Conservation (phyloP, 2,888 invertebrate species). For the Drosophila kambysellisi region DNA sequence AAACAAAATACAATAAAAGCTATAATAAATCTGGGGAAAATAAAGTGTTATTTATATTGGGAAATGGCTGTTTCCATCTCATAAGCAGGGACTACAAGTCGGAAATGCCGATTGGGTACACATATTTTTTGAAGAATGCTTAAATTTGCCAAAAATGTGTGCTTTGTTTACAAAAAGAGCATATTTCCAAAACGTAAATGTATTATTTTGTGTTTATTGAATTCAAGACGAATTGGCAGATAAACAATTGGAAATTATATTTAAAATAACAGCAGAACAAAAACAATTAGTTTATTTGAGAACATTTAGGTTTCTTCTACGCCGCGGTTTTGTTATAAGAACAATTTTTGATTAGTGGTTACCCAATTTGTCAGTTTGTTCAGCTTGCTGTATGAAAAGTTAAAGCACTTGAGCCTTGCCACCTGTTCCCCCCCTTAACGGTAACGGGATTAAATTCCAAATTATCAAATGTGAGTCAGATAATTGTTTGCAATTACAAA, state of each 20-base stretch:
- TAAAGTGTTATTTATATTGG: neutral
- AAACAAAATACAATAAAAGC: neutral
- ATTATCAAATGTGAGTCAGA: constrained; percentile 13
- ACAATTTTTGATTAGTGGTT: neutral
- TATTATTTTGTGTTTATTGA: constrained; percentile 4
- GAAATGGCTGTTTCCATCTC: neutral
- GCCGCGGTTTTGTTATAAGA: neutral
- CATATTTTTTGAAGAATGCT: neutral
- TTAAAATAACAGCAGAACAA: neutral
- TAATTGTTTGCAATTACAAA: neutral
- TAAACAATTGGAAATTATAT: constrained; percentile 11
- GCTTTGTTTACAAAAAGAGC: constrained; percentile 4
- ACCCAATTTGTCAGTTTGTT: neutral
- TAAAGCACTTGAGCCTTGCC: constrained; percentile 36
- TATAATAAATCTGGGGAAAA: neutral
- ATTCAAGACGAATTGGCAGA: constrained; percentile 8
- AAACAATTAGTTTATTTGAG: neutral
- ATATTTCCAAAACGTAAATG: constrained; percentile 1
- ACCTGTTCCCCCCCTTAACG: constrained; percentile 39
- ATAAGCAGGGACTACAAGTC: neutral
- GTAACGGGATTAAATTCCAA: constrained; percentile 30
- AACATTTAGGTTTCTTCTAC: neutral
- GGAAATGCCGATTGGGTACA: neutral
- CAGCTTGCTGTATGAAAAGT: constrained; percentile 5
- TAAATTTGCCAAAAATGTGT: neutral